These are phyloP conservation scores for Cosmia pyralina DNA, from an alignment of 2,888 invertebrate genomes.

Conservation along the genomic window DNA sequence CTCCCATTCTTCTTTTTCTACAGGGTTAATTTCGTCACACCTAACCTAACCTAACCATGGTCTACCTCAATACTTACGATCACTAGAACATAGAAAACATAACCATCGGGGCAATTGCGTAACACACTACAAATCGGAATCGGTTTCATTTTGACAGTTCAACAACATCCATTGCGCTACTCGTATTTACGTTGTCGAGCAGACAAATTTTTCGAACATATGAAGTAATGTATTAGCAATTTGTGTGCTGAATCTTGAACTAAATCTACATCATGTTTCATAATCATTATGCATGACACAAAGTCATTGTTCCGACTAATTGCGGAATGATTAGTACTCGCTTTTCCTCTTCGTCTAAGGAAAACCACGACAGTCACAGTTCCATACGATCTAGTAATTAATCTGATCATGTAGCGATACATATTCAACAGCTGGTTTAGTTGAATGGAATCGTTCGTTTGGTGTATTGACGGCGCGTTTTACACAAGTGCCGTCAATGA, in stretches of 20 bases:
- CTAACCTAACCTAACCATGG: background rate
- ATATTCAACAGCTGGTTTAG: slow-evolving; percentile 54
- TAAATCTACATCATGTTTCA: background rate
- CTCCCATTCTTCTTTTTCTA: background rate
- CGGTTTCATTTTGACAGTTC: too few species aligned
- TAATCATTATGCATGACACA: slow-evolving; percentile 1
- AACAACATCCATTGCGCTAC: too few species aligned
- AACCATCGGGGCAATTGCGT: too few species aligned
- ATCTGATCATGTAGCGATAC: slow-evolving; percentile 31
- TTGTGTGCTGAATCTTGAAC: background rate
- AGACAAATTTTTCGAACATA: too few species aligned
- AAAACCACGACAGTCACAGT: slow-evolving; percentile 34
- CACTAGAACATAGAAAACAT: background rate
- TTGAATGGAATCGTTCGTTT: slow-evolving; percentile 39
- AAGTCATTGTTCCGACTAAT: slow-evolving; percentile 31
- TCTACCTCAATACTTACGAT: background rate
- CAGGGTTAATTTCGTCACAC: background rate
- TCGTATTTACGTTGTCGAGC: too few species aligned
- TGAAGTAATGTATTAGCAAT: too few species aligned
- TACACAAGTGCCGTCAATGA: slow-evolving; percentile 14
- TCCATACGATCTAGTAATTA: slow-evolving; percentile 21
- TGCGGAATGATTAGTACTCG: slow-evolving; percentile 4
- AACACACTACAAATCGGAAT: too few species aligned
- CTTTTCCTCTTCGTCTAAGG: slow-evolving; percentile 34
- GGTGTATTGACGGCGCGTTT: slow-evolving; percentile 3